These are phyloP conservation scores for Sinocyclocheilus maitianheensis DNA, from an alignment of 2,113 vertebrate species.

Conservation along the genomic window DNA sequence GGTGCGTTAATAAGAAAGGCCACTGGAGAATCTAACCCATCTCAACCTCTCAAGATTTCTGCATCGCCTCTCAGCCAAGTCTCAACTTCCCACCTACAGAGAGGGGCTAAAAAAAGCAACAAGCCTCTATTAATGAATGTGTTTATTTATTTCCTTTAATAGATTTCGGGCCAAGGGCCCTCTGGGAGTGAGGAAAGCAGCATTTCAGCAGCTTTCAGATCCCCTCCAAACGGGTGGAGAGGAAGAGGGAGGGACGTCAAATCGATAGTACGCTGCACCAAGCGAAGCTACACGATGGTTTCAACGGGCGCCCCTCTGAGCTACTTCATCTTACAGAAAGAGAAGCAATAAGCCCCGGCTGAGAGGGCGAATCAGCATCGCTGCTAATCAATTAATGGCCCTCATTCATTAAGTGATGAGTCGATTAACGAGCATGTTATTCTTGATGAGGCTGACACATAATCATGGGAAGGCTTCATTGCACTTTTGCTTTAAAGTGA, in stretches of 20 bases:
- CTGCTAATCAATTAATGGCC: constrained; percentile 70
- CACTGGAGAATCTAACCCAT: constrained; percentile 38
- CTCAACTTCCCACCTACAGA: background rate
- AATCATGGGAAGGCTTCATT: constrained; percentile 49
- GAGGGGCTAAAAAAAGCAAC: constrained; percentile 48
- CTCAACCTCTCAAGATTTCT: constrained; percentile 38
- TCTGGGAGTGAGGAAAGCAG: constrained; percentile 61
- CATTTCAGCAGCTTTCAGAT: constrained; percentile 64
- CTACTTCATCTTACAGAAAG: constrained; percentile 55
- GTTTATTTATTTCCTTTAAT: constrained; percentile 69
- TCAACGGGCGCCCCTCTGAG: constrained; percentile 22
- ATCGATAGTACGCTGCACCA: constrained; percentile 53
- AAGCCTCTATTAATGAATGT: constrained; percentile 65
- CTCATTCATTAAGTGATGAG: constrained; percentile 73
- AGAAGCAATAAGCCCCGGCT: constrained; percentile 52
- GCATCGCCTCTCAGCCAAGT: constrained; percentile 30
- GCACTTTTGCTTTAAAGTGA: constrained; percentile 36
- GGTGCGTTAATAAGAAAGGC: constrained; percentile 30
- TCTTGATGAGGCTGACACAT: constrained; percentile 62
- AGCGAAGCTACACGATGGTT: constrained; percentile 37
- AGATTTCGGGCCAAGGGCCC: constrained; percentile 55
- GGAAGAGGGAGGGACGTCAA: constrained; percentile 20
- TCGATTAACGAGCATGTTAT: constrained; percentile 69
- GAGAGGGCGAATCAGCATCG: constrained; percentile 61
- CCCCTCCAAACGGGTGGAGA: constrained; percentile 40